phyloP scores from a whole-genome alignment of 2,888 invertebrate species.

The Chironomus riparius region DNA sequence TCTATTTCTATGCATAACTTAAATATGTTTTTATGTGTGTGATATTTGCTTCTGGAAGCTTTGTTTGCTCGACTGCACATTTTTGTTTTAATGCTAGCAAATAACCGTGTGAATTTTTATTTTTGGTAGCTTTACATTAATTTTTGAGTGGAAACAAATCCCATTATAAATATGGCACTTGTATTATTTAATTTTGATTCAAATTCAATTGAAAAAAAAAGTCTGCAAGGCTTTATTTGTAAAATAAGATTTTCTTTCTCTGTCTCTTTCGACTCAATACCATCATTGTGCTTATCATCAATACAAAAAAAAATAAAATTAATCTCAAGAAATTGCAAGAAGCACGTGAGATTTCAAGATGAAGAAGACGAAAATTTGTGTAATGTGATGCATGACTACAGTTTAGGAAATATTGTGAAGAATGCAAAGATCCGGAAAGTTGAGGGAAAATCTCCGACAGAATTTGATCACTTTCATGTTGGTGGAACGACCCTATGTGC shows the following conservation, averaged over 20 bases:
- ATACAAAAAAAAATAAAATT: neutral
- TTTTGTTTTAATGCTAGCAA: neutral
- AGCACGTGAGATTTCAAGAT: conserved; percentile 17
- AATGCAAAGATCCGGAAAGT: conserved; percentile 1
- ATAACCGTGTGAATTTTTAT: neutral
- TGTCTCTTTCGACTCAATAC: conserved; percentile 1
- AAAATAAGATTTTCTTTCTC: conserved; percentile 22
- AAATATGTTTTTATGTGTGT: conserved; percentile 16
- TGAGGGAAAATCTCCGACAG: conserved; percentile 4
- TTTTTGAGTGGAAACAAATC: neutral
- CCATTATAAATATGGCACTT: no score
- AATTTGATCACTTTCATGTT: conserved; percentile 18
- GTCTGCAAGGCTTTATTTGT: conserved; percentile 5
- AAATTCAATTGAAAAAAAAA: neutral
- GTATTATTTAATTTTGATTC: no score
- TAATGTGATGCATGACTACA: neutral
- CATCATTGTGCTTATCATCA: neutral
- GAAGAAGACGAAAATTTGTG: conserved; percentile 5
- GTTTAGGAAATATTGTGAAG: neutral
- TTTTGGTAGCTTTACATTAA: neutral
- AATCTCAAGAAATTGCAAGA: conserved; percentile 16
- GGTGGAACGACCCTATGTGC: conserved; percentile 19
- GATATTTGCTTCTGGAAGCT: conserved; percentile 3
- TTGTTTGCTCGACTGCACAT: conserved; percentile 8
- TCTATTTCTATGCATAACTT: neutral